Percentiles rank a stretch among this genome's conserved stretches.
phyloP scores from a whole-genome alignment of 2,797 vertebrate species.

The Kryptolebias ocellatus region DNA sequence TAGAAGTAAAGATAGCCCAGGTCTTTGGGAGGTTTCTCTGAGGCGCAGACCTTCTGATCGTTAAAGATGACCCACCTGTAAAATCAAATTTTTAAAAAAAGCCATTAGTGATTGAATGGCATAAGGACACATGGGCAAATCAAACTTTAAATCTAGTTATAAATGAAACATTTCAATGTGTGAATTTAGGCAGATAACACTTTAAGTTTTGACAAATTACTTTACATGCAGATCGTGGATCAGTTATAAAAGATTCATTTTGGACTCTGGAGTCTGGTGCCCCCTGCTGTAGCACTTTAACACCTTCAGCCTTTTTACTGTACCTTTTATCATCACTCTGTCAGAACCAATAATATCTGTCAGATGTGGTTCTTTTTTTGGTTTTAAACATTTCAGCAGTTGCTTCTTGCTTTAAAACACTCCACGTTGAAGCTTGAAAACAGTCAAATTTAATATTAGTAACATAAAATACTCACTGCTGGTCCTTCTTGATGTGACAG shows the following conservation, averaged over 20 bases:
- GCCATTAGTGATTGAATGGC: background rate
- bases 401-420: background rate
- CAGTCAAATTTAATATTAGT: no score
- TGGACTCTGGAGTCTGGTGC: conserved; percentile 41
- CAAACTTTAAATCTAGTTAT: no score
- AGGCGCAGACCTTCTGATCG: conserved; percentile 98
- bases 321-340: background rate
- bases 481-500: conserved; percentile 99
- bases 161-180: no score
- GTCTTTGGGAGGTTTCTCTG: conserved; percentile 98
- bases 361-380: no score
- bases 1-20: conserved; percentile 99
- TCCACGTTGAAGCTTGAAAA: background rate
- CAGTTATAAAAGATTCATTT: background rate
- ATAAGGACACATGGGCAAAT: background rate
- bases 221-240: background rate
- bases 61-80: conserved; percentile 98
- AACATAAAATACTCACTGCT: conserved; percentile 86
- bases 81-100: conserved; percentile 1
- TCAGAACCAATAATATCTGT: no score
- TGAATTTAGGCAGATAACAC: no score
- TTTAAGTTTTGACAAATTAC: background rate
- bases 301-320: background rate
- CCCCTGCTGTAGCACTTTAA: conserved; percentile 51
- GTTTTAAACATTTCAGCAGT: background rate